Base-by-base conservation (phyloP, 2,797 vertebrate species). In the Hozukius guyotensis region DNA sequence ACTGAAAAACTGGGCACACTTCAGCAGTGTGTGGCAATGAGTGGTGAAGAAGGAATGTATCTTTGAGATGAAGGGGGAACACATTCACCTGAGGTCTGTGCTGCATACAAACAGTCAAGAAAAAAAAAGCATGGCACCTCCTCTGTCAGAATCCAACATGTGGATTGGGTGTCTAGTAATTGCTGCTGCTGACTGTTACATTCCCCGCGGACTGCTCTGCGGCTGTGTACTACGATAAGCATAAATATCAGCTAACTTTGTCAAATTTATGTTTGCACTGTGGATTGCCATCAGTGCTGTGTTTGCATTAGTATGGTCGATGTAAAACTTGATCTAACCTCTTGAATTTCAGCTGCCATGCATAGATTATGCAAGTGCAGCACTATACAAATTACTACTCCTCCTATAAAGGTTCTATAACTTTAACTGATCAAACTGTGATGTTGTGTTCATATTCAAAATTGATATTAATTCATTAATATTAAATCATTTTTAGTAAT, bases 191-290 rank as follows among this genome's bases (percentile, higher is more conserved):
- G 68, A 57, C 72, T 75, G 62, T 60, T 66, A 13, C 61, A 80
- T 27, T 72, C 76, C 61, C 59, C 0, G 64, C 75, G 57, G 77
- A 63, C 77, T 59, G 62, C 74, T 73, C 49, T 61, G 61, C 2
- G 20, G 69, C 69, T 64, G 76, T 27, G 52, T 22, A 57, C 46
- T 11, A 16, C 70, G 38, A 86, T 77, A 83, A 87, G 63, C 63
- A 77, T 18, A 67, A 69, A 77, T 38, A 78, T 81, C 69, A 25
- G 59, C 76, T 24, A n/a, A 67, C 72, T 69, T 59, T 53, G 57
- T 77, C 73, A 75, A 68, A 72, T 55, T 1, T 24, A 49, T 34
- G 60, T 77, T 62, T 79, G 72, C 55, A 34, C 32, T 67, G 59
- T 68, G 65, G 60, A 78, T 70, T 62, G 24, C 29, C 36, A 29